These are phyloP conservation scores for Drosophila ogumai DNA, from an alignment of 1,140 invertebrate genomes.

Conservation along the genomic window DNA sequence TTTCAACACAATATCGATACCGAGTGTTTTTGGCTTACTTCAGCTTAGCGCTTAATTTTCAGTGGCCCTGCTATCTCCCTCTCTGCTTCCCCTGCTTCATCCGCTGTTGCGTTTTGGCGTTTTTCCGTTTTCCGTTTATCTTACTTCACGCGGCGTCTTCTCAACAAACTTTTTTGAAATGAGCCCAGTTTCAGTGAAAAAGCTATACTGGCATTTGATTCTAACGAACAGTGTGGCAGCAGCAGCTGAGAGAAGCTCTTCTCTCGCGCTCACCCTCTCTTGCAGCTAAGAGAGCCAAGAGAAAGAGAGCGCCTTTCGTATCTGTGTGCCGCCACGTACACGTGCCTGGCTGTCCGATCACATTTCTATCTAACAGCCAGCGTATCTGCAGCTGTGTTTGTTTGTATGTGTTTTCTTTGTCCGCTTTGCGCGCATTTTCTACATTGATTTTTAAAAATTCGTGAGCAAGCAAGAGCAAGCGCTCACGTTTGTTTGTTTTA, in stretches of 20 bases:
- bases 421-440: conserved; percentile 62
- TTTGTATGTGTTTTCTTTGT: conserved; percentile 35
- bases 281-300: not conserved
- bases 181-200: conserved; percentile 10
- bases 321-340: conserved; percentile 67
- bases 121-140: conserved; percentile 48
- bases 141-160: conserved; percentile 56
- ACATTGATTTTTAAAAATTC: conserved; percentile 60
- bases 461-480: not conserved
- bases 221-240: conserved; percentile 27
- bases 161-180: conserved; percentile 53
- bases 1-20: conserved; percentile 22
- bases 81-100: conserved; percentile 21
- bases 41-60: conserved; percentile 19
- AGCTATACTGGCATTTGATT: conserved; percentile 41
- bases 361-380: conserved; percentile 39
- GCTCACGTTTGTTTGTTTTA: conserved; percentile 24
- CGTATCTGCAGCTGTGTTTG: conserved; percentile 15
- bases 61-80: conserved; percentile 14
- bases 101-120: conserved; percentile 33
- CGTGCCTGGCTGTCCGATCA: conserved; percentile 61
- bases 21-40: conserved; percentile 14
- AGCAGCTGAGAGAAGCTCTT: conserved; percentile 51
- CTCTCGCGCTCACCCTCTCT: not conserved
- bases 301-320: conserved; percentile 10